These are phyloP conservation scores for Cheirogaleus medius DNA, from an alignment of 2,113 vertebrate species.

Conservation along the genomic window DNA sequence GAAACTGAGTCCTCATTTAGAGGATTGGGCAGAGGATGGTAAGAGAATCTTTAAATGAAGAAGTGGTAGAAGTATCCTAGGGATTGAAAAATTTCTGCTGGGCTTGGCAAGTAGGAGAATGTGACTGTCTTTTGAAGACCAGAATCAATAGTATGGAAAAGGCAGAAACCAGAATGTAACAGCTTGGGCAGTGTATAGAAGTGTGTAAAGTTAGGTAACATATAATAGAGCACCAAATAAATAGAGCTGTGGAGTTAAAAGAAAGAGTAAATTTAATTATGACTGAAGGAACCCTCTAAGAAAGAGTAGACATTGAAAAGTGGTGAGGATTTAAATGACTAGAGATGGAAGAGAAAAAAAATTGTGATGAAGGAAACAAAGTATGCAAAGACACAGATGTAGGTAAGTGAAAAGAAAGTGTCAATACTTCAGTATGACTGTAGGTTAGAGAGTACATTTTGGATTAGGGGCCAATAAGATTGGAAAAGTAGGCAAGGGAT, in stretches of 20 bases:
- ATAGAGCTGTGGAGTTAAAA: background rate
- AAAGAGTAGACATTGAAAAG: background rate
- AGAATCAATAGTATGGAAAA: background rate
- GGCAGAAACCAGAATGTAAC: background rate
- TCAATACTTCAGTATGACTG: background rate
- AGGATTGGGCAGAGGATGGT: background rate
- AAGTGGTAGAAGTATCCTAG: background rate
- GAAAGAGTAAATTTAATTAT: background rate
- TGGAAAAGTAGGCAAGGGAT: background rate
- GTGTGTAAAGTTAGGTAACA: background rate
- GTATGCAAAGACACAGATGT: background rate
- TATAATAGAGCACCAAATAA: background rate
- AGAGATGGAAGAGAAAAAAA: conserved; percentile 1
- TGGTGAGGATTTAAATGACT: background rate
- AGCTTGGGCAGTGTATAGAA: background rate
- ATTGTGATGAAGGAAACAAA: background rate
- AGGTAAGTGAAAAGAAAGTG: background rate
- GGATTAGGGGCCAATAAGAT: background rate
- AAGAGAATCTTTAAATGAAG: conserved; percentile 31
- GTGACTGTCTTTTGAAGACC: background rate
- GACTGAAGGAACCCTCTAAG: background rate
- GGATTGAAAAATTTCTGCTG: background rate
- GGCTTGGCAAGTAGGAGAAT: background rate
- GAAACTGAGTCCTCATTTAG: background rate
- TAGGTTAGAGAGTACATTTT: background rate